A percentile compares a stretch with the other conserved stretches of the same genome.
These are phyloP conservation scores for Drosophila diplacantha DNA, from an alignment of 2,888 invertebrate genomes.

Conservation along the genomic window DNA sequence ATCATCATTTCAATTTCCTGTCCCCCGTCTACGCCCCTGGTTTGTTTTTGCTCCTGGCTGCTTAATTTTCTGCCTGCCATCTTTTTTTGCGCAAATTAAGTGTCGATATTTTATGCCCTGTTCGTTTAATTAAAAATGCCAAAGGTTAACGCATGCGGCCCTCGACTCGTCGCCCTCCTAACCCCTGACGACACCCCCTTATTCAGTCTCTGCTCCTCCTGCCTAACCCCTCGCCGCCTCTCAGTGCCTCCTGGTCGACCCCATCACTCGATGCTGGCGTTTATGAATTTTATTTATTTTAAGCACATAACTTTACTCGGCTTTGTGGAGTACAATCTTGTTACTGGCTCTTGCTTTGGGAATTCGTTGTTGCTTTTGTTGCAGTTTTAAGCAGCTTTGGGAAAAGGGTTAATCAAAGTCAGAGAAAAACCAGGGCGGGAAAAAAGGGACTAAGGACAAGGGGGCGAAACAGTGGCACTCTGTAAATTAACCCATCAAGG, in stretches of 20 bases:
- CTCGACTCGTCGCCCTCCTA: slow-evolving; percentile 30
- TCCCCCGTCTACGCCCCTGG: slow-evolving; percentile 2
- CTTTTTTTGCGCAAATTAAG: slow-evolving; percentile 64
- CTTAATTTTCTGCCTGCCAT: slow-evolving; percentile 62
- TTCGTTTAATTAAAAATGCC: slow-evolving; percentile 72
- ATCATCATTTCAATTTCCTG: not conserved
- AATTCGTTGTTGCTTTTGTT: slow-evolving; percentile 46
- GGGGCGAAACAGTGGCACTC: slow-evolving; percentile 19
- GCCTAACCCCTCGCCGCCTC: not conserved
- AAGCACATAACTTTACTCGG: slow-evolving; percentile 57
- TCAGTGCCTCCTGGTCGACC: not conserved
- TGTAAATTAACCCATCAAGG: slow-evolving; percentile 37
- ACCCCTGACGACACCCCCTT: slow-evolving; percentile 3
- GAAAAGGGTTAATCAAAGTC: slow-evolving; percentile 60
- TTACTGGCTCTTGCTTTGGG: slow-evolving; percentile 38
- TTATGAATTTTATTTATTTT: slow-evolving; percentile 69
- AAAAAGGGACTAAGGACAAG: not conserved
- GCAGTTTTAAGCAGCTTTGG: slow-evolving; percentile 66
- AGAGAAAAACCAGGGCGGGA: not conserved
- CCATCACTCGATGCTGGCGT: slow-evolving; percentile 29
- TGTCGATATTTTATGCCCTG: slow-evolving; percentile 71
- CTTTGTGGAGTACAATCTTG: slow-evolving; percentile 45
- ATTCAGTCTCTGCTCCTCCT: not conserved
- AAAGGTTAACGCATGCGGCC: slow-evolving; percentile 66
- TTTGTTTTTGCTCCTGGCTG: slow-evolving; percentile 30